Evolutionary conservation across 2,888 invertebrate species (phyloP).

Genomic region (Lasius platythorax): DNA sequence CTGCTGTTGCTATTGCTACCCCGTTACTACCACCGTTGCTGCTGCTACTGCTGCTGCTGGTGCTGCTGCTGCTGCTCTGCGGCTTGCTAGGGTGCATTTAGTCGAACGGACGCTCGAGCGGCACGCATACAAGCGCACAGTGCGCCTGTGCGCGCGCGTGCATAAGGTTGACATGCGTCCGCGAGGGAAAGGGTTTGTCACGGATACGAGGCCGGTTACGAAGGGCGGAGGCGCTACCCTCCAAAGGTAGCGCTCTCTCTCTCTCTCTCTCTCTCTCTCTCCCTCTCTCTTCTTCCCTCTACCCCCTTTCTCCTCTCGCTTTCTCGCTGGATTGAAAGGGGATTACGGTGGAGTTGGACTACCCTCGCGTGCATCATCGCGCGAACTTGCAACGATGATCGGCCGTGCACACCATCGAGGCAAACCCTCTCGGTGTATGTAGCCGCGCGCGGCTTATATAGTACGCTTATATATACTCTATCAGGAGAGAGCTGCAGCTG

Average conservation of each 20-base stretch:
- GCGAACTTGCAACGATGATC: conserved; percentile 53
- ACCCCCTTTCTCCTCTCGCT: conserved; percentile 4
- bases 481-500: conserved; percentile 29
- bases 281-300: conserved; percentile 23
- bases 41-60: conserved; percentile 22
- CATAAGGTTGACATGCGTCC: conserved; percentile 69
- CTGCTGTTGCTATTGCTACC: conserved; percentile 65
- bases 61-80: conserved; percentile 51
- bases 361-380: conserved; percentile 52
- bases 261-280: no score
- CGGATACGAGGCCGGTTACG: conserved; percentile 69
- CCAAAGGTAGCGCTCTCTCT: conserved; percentile 60
- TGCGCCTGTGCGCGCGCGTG: conserved; percentile 69
- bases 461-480: conserved; percentile 6
- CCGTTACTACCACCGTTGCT: conserved; percentile 15
- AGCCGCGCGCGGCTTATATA: not conserved
- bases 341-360: conserved; percentile 48
- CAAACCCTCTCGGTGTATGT: conserved; percentile 18
- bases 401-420: conserved; percentile 44
- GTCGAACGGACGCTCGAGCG: conserved; percentile 58
- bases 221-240: conserved; percentile 67
- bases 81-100: conserved; percentile 70
- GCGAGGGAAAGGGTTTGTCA: conserved; percentile 66
- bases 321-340: conserved; percentile 45
- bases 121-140: conserved; percentile 54